Base-by-base conservation (phyloP, 2,888 invertebrate species). In the Amblyjoppa proteus region DNA sequence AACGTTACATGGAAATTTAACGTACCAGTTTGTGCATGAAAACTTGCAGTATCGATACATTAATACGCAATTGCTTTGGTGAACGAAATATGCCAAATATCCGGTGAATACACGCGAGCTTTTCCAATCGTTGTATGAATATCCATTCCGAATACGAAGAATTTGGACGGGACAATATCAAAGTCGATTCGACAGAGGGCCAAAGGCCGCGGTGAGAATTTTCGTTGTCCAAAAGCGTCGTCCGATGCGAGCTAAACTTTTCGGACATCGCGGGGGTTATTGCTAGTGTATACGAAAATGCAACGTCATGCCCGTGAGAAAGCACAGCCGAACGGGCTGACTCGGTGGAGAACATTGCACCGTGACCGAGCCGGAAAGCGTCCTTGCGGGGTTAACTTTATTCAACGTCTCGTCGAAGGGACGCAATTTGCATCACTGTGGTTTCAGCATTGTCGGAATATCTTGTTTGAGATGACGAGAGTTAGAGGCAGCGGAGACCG, bases 381-480 rank as follows among this genome's bases (percentile, higher is more conserved):
- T 80, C 69, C 81, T 53, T 77, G 66, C 79, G 66, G 41, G 73
- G 77, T 80, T 86, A 86, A 86, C 83, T 78, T 81, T 74, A 78
- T 81, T 86, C 86, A 86, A 83, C 76, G 66, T 66, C 76, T 66
- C 77, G 64, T 68, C 68, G 77, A 74, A 69, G 75, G 73, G 58
- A 83, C 69, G 77, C 87, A 87, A 87, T 87, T 87, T 87, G 85
- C 87, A 87, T 87, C 83, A 87, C 87, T 85, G 87, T 85, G 87
- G 85, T 87, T 87, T 85, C 81, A 81, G 69, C 85, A 87, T 83
- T 83, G 85, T 85, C 75, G 81, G 80, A 75, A 83, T 87, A 87
- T 87, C 87, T 84, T 77, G 87, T 87, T 87, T 85, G 87, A 77
- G 76, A 87, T 85, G 85, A 85, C 83, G 83, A 87, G 81, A 74